Conservation (phyloP, 2,797 vertebrate species). For the Coendou prehensilis region DNA sequence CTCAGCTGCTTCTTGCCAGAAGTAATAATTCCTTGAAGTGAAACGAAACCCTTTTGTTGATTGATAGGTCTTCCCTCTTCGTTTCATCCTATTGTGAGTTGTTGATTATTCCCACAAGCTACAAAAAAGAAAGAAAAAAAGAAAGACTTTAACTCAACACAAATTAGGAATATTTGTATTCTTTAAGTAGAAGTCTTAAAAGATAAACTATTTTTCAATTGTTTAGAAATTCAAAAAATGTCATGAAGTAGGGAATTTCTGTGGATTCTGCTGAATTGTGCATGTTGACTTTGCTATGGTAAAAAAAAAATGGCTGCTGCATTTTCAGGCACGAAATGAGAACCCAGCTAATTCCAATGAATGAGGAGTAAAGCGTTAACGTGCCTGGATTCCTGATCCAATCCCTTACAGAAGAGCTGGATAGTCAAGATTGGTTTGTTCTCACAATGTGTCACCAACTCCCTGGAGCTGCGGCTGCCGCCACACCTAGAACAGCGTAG, state of each 20-base stretch:
- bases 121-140: neutral
- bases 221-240: neutral
- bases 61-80: neutral
- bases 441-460: neutral
- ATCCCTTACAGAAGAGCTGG: neutral
- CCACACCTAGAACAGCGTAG: neutral
- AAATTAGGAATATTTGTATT: neutral
- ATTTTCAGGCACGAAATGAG: neutral
- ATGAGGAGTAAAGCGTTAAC: neutral
- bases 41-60: neutral
- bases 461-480: no score
- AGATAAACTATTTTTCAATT: neutral
- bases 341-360: neutral
- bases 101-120: neutral
- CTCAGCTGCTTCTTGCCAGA: slow-evolving; percentile 69
- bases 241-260: neutral
- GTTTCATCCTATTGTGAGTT: neutral
- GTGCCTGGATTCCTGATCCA: neutral
- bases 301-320: neutral
- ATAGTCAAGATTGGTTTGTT: neutral
- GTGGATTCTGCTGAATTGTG: neutral
- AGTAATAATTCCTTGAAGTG: slow-evolving; percentile 13
- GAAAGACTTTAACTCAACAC: neutral
- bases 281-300: neutral
- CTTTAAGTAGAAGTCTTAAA: slow-evolving; percentile 30